Percentiles rank a stretch among this genome's conserved stretches.
Conservation (phyloP, 2,113 vertebrate genomes). For the Archilochus colubris region DNA sequence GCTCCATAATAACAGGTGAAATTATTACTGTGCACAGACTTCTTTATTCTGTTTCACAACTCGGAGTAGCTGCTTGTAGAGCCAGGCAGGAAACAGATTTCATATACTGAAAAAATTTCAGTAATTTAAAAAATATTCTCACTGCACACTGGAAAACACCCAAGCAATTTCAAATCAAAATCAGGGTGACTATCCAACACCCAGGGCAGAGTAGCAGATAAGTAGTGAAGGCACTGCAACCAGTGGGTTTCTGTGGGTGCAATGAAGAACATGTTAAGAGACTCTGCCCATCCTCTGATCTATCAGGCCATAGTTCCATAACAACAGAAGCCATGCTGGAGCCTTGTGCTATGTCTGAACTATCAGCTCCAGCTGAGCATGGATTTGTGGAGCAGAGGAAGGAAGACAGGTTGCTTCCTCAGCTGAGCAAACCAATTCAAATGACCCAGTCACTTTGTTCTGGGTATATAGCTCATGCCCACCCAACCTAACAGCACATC, state of each 20-base stretch:
- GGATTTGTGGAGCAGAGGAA: background rate
- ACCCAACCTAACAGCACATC: background rate
- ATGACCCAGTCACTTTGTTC: background rate
- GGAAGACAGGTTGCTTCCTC: background rate
- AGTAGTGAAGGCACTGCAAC: background rate
- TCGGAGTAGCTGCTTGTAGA: background rate
- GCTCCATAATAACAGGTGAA: background rate
- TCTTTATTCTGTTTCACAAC: background rate
- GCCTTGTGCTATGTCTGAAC: background rate
- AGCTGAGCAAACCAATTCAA: background rate
- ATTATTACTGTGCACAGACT: background rate
- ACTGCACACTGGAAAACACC: background rate
- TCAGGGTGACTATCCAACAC: background rate
- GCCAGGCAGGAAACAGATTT: background rate
- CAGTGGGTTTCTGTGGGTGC: background rate
- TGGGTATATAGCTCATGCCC: background rate
- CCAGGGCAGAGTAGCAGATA: background rate
- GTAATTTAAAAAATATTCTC: background rate
- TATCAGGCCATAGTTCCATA: background rate
- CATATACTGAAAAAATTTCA: background rate
- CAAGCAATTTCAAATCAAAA: background rate
- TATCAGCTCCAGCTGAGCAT: background rate
- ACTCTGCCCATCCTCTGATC: background rate
- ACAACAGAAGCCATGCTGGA: background rate
- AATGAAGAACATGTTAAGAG: background rate